Conservation (phyloP, 2,888 invertebrate species). For the Liopterus haemorrhoidalis region DNA sequence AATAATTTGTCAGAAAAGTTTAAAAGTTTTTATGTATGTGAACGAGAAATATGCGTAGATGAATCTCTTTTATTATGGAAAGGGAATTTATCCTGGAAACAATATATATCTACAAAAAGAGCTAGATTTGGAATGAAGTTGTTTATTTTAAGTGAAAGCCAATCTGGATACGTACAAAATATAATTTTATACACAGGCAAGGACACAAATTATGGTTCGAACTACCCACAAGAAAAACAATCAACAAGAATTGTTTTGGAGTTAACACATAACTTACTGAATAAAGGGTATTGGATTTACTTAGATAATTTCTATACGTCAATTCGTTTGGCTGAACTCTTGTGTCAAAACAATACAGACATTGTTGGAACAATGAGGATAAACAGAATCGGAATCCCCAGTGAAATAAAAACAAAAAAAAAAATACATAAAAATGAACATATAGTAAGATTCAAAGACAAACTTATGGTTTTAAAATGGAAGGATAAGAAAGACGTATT, state of each 20-base stretch:
- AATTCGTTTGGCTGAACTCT: slow-evolving; percentile 30
- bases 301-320: slow-evolving; percentile 29
- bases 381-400: slow-evolving; percentile 21
- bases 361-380: slow-evolving; percentile 30
- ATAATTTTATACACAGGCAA: slow-evolving; percentile 25
- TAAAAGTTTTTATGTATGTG: too few species aligned
- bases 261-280: slow-evolving; percentile 29
- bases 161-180: slow-evolving; percentile 26
- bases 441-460: slow-evolving; percentile 25
- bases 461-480: slow-evolving; percentile 28
- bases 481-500: slow-evolving; percentile 25
- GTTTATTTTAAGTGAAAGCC: too few species aligned
- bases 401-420: slow-evolving; percentile 20
- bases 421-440: slow-evolving; percentile 25
- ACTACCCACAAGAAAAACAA: slow-evolving; percentile 29
- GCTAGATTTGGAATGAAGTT: slow-evolving; percentile 28
- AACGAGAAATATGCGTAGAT: too few species aligned
- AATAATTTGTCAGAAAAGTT: too few species aligned
- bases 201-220: slow-evolving; percentile 28
- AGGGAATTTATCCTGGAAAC: slow-evolving; percentile 27
- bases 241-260: slow-evolving; percentile 29
- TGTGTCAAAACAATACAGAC: slow-evolving; percentile 29
- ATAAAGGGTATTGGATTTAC: slow-evolving; percentile 29
- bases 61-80: slow-evolving; percentile 25
- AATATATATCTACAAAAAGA: slow-evolving; percentile 23